Percentiles rank a stretch among this genome's conserved stretches.
Conservation (phyloP, 2,797 vertebrate genomes). For the Botia kubotai region DNA sequence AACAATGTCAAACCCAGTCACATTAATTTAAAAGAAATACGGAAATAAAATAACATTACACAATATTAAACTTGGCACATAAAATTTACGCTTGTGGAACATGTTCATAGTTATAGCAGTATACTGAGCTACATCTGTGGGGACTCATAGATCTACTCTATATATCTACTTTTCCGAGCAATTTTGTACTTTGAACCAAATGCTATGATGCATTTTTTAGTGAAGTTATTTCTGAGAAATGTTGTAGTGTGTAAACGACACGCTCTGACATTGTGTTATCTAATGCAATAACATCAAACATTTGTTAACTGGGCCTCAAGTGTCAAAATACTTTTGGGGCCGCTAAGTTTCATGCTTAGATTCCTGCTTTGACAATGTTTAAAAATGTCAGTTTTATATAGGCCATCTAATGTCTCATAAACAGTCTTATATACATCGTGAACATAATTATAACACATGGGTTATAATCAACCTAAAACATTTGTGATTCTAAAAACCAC, state of each 20-base stretch:
- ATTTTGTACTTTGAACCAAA: background rate
- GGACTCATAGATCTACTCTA: too few species aligned
- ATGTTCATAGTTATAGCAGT: too few species aligned
- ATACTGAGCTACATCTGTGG: too few species aligned
- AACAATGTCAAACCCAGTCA: background rate
- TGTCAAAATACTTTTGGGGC: background rate
- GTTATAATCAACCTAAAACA: conserved; percentile 31
- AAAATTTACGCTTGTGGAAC: too few species aligned
- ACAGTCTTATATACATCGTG: background rate
- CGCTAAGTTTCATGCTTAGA: background rate
- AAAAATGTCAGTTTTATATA: background rate
- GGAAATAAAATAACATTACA: background rate
- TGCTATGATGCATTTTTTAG: background rate
- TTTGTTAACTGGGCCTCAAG: background rate
- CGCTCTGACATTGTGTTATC: background rate
- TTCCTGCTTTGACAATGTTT: conserved; percentile 16
- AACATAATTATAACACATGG: conserved; percentile 29
- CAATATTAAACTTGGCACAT: too few species aligned
- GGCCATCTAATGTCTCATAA: background rate
- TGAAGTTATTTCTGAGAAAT: too few species aligned
- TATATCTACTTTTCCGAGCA: too few species aligned
- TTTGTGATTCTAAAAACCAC: background rate
- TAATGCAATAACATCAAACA: background rate
- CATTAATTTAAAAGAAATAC: background rate
- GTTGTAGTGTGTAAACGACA: too few species aligned